A percentile compares a stretch with the other conserved stretches of the same genome.
phyloP scores from a whole-genome alignment of 2,113 vertebrate genomes.

The Condylura cristata region DNA sequence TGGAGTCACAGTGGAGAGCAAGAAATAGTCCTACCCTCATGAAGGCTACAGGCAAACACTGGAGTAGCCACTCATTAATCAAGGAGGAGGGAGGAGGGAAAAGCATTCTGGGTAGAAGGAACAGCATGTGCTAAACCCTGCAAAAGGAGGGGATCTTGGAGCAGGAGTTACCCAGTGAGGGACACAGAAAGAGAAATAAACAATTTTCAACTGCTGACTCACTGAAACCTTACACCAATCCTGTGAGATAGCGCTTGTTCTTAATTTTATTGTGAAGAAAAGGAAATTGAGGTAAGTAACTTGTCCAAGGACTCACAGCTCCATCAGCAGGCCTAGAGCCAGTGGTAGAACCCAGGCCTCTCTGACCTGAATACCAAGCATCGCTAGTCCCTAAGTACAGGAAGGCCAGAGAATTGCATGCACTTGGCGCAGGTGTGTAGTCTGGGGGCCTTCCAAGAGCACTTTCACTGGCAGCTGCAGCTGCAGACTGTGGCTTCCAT shows the following conservation, averaged over 20 bases:
- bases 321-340: not conserved
- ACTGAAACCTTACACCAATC: not conserved
- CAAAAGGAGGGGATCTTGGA: no score
- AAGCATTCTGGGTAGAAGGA: not conserved
- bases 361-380: not conserved
- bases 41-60: not conserved
- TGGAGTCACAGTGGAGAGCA: not conserved
- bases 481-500: not conserved
- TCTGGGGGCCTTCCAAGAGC: not conserved
- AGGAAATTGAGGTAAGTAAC: not conserved
- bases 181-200: not conserved
- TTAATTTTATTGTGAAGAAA: not conserved
- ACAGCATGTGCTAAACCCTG: not conserved
- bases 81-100: not conserved
- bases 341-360: not conserved
- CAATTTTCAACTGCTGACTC: not conserved
- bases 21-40: not conserved
- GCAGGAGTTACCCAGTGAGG: not conserved
- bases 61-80: not conserved
- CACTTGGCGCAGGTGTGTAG: not conserved
- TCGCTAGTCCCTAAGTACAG: not conserved
- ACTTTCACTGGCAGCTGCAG: not conserved
- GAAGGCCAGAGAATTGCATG: not conserved
- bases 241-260: not conserved
- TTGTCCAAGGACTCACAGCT: not conserved